Evolutionary conservation across 2,888 invertebrate genomes (phyloP).

Genomic region (Archips xylosteana): DNA sequence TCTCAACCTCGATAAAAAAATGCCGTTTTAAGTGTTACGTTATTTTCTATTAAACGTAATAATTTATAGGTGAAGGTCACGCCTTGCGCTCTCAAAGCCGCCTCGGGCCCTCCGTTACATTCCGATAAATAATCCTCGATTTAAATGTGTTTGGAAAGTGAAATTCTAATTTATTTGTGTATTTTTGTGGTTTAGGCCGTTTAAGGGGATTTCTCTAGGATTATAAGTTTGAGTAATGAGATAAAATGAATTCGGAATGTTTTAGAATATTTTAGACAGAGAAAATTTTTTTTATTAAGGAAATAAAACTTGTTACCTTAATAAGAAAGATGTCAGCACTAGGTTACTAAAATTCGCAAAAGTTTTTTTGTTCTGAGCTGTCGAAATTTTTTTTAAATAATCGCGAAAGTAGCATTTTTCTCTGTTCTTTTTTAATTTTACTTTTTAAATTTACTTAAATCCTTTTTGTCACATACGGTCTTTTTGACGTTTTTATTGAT

Average conservation of each 20-base stretch:
- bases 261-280: not conserved
- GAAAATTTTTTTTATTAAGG: not conserved
- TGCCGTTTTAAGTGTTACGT: constrained; percentile 29
- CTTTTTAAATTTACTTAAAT: too few species aligned
- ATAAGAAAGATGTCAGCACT: not conserved
- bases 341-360: too few species aligned
- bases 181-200: constrained; percentile 21
- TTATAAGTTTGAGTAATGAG: constrained; percentile 1
- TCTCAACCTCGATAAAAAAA: not conserved
- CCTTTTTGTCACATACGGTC: too few species aligned
- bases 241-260: not conserved
- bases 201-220: constrained; percentile 18
- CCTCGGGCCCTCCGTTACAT: constrained; percentile 36
- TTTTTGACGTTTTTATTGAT: too few species aligned
- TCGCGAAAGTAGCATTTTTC: too few species aligned
- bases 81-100: constrained; percentile 31
- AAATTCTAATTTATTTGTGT: constrained; percentile 40
- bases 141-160: constrained; percentile 37
- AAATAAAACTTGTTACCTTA: too few species aligned
- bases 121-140: constrained; percentile 31
- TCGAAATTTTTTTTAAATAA: too few species aligned
- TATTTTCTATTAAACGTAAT: constrained; percentile 31
- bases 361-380: too few species aligned
- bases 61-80: constrained; percentile 43
- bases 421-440: too few species aligned